These are phyloP conservation scores for Poecile montanus DNA, from an alignment of 2,797 vertebrate genomes.

Conservation along the genomic window DNA sequence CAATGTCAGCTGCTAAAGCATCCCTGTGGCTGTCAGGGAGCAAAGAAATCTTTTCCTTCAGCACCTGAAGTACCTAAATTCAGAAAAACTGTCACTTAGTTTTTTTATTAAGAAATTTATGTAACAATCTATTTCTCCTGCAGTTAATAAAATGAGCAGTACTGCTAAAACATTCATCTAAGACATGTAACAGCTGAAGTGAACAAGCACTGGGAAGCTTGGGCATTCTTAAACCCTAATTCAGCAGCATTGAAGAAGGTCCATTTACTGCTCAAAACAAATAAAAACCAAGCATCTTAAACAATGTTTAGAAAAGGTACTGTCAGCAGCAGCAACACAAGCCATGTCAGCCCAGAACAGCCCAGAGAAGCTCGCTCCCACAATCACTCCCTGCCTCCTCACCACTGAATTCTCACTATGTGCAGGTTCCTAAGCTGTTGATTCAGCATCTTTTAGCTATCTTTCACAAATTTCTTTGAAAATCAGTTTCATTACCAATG, in stretches of 20 bases:
- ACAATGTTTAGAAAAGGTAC: background rate
- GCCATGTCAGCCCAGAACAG: background rate
- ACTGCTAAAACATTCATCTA: background rate
- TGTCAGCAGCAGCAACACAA: background rate
- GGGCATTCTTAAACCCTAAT: background rate
- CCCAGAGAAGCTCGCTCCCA: background rate
- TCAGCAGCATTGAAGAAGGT: background rate
- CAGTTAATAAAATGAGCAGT: background rate
- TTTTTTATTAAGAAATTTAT: conserved; percentile 22
- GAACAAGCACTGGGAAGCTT: background rate
- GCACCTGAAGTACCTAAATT: conserved; percentile 84
- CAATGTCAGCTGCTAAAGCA: conserved; percentile 85
- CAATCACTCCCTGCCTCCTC: background rate
- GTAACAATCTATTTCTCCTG: background rate
- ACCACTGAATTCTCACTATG: fast-evolving
- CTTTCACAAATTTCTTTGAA: background rate
- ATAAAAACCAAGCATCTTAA: background rate
- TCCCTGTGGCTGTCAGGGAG: conserved; percentile 82
- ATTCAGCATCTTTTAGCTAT: background rate
- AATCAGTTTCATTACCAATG: background rate
- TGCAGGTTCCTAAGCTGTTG: background rate
- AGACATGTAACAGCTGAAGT: fast-evolving
- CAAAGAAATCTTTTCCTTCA: conserved; percentile 85
- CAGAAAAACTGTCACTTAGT: conserved; percentile 44
- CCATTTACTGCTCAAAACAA: background rate